Conservation (phyloP, 2,888 invertebrate genomes). For the Brachyptera risi region DNA sequence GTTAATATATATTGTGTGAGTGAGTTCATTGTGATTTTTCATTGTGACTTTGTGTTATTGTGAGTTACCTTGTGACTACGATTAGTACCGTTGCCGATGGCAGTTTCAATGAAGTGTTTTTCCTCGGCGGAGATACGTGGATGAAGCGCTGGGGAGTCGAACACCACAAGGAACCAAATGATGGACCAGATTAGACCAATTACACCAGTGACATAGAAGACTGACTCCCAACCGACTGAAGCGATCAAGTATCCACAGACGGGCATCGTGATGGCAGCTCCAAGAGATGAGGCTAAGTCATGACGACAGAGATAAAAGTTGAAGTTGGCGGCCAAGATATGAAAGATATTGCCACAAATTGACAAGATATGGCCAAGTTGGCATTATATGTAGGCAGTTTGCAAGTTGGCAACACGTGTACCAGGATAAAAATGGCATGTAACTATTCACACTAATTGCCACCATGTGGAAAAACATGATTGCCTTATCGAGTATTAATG, state of each 20-base stretch:
- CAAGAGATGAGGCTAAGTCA: slow-evolving; percentile 83
- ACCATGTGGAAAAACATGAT: too few relatives aligned
- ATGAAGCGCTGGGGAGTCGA: slow-evolving; percentile 77
- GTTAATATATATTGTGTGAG: background rate
- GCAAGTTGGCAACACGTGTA: too few relatives aligned
- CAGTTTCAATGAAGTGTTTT: slow-evolving; percentile 64
- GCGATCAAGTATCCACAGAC: slow-evolving; percentile 78
- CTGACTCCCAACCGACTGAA: slow-evolving; percentile 80
- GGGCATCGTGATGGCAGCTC: slow-evolving; percentile 88
- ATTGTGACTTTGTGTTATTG: too few relatives aligned
- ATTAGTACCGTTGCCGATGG: slow-evolving; percentile 54
- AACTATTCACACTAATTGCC: too few relatives aligned
- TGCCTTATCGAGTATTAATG: too few relatives aligned
- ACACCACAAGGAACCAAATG: slow-evolving; percentile 75
- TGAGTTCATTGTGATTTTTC: too few relatives aligned
- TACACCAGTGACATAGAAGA: slow-evolving; percentile 80
- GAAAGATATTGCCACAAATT: too few relatives aligned
- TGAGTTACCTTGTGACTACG: slow-evolving; percentile 35
- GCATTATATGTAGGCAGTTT: too few relatives aligned
- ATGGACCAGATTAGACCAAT: slow-evolving; percentile 77
- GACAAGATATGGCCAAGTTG: too few relatives aligned
- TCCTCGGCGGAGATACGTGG: slow-evolving; percentile 75
- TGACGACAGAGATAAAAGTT: too few relatives aligned
- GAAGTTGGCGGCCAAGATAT: too few relatives aligned
- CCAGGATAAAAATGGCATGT: too few relatives aligned